phyloP scores from a whole-genome alignment of 1,140 invertebrate genomes.

The Bombus balteatus region DNA sequence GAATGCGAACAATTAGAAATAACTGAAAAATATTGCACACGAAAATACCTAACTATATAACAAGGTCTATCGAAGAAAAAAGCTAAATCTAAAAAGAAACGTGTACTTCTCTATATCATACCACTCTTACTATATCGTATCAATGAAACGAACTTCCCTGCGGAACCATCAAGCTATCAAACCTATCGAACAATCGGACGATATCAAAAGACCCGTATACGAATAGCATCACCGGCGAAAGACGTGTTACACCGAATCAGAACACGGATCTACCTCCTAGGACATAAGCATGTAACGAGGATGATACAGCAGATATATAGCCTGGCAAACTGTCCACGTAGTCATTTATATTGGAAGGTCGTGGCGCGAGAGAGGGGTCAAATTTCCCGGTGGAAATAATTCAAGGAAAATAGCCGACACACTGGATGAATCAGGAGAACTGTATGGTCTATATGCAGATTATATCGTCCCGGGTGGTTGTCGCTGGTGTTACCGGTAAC shows the following conservation, averaged over 20 bases:
- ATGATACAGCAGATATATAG: conserved; percentile 18
- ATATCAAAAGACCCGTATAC: neutral
- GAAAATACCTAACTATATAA: too few relatives aligned
- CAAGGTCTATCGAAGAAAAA: too few relatives aligned
- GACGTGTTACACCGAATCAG: conserved; percentile 3
- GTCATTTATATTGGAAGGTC: neutral
- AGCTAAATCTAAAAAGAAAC: neutral
- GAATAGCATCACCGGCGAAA: neutral
- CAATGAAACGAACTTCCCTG: too few relatives aligned
- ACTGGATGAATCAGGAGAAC: conserved; percentile 33
- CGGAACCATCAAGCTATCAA: neutral
- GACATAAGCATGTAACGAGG: conserved; percentile 9
- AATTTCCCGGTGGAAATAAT: conserved; percentile 24
- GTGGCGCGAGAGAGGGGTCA: conserved; percentile 1
- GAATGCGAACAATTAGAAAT: neutral
- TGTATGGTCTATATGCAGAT: conserved; percentile 56
- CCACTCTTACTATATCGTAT: neutral
- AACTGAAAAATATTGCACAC: too few relatives aligned
- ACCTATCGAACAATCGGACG: neutral
- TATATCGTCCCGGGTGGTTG: conserved; percentile 55
- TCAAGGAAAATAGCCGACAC: conserved; percentile 11
- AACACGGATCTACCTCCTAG: conserved; percentile 17
- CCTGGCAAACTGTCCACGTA: neutral
- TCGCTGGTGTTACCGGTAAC: conserved; percentile 48
- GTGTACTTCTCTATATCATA: neutral